Percentiles rank a stretch among this genome's conserved stretches.
Conservation (phyloP, 2,888 invertebrate genomes). For the Cheilosia grossa region DNA sequence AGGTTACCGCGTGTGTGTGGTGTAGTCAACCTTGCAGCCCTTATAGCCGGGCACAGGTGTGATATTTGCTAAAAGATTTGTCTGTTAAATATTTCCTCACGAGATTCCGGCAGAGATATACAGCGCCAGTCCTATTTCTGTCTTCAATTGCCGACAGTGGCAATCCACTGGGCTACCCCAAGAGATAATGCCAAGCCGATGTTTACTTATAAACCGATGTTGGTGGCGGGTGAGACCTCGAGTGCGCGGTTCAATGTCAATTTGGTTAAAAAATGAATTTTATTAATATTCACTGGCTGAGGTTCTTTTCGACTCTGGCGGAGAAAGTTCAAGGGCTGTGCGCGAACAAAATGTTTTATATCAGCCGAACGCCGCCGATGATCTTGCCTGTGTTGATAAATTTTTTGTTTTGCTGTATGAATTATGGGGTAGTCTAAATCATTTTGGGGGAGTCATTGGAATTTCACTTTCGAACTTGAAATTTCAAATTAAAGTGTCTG, state of each 20-base stretch:
- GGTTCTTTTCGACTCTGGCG: not conserved
- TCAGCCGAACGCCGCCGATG: not conserved
- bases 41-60: not conserved
- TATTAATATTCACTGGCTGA: not conserved
- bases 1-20: not conserved
- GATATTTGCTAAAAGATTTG: not conserved
- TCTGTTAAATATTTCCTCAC: not conserved
- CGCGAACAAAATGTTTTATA: not conserved
- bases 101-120: conserved; percentile 2
- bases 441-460: not conserved
- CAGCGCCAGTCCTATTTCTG: not conserved
- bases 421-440: not conserved
- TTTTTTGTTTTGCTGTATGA: not conserved
- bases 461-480: not conserved
- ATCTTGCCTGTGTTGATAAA: not conserved
- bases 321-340: conserved; percentile 6
- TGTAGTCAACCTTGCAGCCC: not conserved
- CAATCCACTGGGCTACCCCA: not conserved
- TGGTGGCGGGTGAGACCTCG: not conserved
- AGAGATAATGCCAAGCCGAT: not conserved
- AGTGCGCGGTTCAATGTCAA: not conserved
- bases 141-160: not conserved
- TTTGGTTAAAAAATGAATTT: not conserved
- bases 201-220: not conserved
- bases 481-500: too few relatives aligned